Base-by-base conservation (phyloP, 1,140 invertebrate genomes). In the Phortica variegata region DNA sequence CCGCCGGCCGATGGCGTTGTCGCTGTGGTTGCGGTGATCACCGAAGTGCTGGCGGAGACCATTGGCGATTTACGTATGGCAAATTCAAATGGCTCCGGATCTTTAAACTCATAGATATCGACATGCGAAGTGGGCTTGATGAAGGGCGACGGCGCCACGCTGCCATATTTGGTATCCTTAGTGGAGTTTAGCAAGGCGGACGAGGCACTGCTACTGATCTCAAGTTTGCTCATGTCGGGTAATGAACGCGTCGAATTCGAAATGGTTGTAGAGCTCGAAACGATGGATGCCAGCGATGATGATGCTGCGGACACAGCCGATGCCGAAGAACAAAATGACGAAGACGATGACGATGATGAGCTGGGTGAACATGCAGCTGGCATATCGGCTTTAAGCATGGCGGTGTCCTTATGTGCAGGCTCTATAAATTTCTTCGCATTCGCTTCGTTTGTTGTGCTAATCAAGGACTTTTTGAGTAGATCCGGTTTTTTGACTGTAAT, bases 21-120 rank as follows among this genome's bases (percentile, higher is more conserved):
- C n/a, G 31, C 34, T 8, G 12, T 13, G 3, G 43, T 26, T 6
- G 41, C 39, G 9, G 47, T 23, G 15, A 40, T 16, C 15, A 54
- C 33, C 16, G 57, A 29, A 26, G 47, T 20, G 12, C n/a, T 18
- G 4, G 42, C 23, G 2, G 60, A 6, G 0, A 43, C 53, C 65
- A 73, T 68, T n/a, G 69, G 61, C 5, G 72, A 60, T 33, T 75
- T 75, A 13, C 72, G 81, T 8, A 86, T 81, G 74, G 90, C 87
- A 56, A 90, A 85, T 72, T 91, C 88, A 61, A 91, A 91, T 0
- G 89, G 88, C 75, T 92, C 89, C 1, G 88, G 88, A 77, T 93
- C 90, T 75, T 91, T 91, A 61, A 93, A 93, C 73, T 93, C 90
- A 58, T 93, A 93, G 12, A 66, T 54, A 40, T 66, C n/a, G 65